phyloP scores from a whole-genome alignment of 2,888 invertebrate species.

The Amiota mariae region DNA sequence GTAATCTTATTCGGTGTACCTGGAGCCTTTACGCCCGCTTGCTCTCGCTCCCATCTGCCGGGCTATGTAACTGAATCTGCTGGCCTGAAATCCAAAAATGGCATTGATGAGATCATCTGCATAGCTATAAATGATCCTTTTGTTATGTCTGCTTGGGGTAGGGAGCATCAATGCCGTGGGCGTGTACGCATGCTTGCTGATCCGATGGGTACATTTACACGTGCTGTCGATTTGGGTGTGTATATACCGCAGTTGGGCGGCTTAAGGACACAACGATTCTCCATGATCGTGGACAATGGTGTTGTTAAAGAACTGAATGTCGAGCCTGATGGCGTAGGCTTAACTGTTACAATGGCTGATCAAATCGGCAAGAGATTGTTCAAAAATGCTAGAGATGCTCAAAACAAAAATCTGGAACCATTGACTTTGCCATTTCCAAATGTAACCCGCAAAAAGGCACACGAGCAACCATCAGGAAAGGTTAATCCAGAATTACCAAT shows the following conservation, averaged over 20 bases:
- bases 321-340: conserved; percentile 87
- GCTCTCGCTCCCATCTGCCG: conserved; percentile 91
- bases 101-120: conserved; percentile 85
- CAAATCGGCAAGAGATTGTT: conserved; percentile 54
- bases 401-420: too few relatives aligned
- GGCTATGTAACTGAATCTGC: conserved; percentile 85
- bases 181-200: conserved; percentile 93
- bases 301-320: conserved; percentile 86
- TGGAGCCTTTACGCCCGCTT: conserved; percentile 94
- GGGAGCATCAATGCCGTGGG: conserved; percentile 82
- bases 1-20: conserved; percentile 91
- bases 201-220: conserved; percentile 84
- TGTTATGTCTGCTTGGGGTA: conserved; percentile 94
- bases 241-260: conserved; percentile 86
- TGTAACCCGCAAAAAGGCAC: too few relatives aligned
- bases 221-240: conserved; percentile 83
- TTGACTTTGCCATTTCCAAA: too few relatives aligned
- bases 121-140: conserved; percentile 94
- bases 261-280: conserved; percentile 87
- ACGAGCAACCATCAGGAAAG: too few relatives aligned
- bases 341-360: conserved; percentile 89
- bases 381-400: too few relatives aligned
- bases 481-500: too few relatives aligned
- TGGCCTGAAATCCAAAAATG: conserved; percentile 83
- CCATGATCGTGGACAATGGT: conserved; percentile 89